Percentiles rank a stretch among this genome's conserved stretches.
Conservation (phyloP, 1,140 invertebrate species). For the Drosophila kurseongensis region DNA sequence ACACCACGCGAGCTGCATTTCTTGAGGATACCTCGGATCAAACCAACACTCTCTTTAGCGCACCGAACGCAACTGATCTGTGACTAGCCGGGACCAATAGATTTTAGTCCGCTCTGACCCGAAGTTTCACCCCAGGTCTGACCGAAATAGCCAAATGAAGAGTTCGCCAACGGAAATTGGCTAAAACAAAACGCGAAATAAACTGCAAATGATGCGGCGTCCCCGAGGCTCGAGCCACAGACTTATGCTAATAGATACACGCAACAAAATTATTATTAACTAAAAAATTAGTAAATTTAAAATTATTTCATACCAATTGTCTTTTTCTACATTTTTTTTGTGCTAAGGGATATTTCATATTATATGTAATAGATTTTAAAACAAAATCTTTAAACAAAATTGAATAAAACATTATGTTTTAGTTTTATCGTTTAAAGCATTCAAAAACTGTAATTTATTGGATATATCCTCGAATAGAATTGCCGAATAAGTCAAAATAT, state of each 20-base stretch:
- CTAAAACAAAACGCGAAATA: conserved; percentile 41
- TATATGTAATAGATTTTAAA: too few relatives aligned
- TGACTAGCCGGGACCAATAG: conserved; percentile 17
- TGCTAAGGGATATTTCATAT: too few relatives aligned
- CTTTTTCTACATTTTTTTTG: too few relatives aligned
- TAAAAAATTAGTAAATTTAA: background rate
- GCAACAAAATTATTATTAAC: background rate
- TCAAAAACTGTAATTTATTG: too few relatives aligned
- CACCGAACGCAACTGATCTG: conserved; percentile 65
- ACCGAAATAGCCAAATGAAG: conserved; percentile 59
- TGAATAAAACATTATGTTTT: too few relatives aligned
- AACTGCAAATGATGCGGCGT: conserved; percentile 34
- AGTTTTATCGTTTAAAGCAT: too few relatives aligned
- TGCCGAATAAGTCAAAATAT: too few relatives aligned
- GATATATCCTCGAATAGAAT: too few relatives aligned
- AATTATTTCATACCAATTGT: too few relatives aligned
- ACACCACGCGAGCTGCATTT: conserved; percentile 37
- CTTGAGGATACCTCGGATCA: conserved; percentile 4
- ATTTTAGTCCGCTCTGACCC: conserved; percentile 53
- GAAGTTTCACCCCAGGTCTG: conserved; percentile 64
- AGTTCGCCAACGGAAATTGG: conserved; percentile 52
- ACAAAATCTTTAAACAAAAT: too few relatives aligned
- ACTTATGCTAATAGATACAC: conserved; percentile 55
- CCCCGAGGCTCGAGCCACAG: conserved; percentile 27
- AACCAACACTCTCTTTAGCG: conserved; percentile 46